These are phyloP conservation scores for Littorina saxatilis DNA, from an alignment of 1,140 invertebrate species.

Conservation along the genomic window DNA sequence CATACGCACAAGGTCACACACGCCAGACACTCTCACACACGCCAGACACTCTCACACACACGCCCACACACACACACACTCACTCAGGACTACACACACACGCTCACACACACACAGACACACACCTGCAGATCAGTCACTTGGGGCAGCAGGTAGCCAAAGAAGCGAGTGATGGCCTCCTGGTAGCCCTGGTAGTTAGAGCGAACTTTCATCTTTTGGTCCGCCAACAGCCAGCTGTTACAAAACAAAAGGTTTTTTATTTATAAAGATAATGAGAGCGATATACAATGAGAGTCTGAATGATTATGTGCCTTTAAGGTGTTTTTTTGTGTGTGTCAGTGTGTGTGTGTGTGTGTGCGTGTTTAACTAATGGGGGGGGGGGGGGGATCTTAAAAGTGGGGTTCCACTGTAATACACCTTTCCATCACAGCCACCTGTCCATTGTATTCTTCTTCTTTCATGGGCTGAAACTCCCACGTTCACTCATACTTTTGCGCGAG, in stretches of 20 bases:
- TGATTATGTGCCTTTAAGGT: not conserved
- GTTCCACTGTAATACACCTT: no score
- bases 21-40: constrained; percentile 75
- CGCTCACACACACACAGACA: not conserved
- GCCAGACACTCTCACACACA: no score
- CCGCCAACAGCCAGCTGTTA: constrained; percentile 77
- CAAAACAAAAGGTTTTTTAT: no score
- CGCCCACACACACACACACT: not conserved
- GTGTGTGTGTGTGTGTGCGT: no score
- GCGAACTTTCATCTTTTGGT: constrained; percentile 77
- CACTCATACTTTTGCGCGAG: no score
- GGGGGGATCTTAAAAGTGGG: no score
- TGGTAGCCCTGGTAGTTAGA: constrained; percentile 77
- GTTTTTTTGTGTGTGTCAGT: no score
- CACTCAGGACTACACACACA: not conserved
- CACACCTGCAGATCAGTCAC: constrained; percentile 76
- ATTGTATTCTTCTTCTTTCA: no score
- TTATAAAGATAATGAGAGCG: not conserved
- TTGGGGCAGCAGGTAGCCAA: constrained; percentile 76
- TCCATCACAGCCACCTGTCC: no score
- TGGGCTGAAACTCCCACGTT: no score
- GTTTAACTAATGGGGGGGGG: not conserved
- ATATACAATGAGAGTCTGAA: not conserved
- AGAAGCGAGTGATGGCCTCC: constrained; percentile 75
- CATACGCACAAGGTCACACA: constrained; percentile 76